Conservation (phyloP, 1,140 invertebrate species). For the Drosophila mauritiana region DNA sequence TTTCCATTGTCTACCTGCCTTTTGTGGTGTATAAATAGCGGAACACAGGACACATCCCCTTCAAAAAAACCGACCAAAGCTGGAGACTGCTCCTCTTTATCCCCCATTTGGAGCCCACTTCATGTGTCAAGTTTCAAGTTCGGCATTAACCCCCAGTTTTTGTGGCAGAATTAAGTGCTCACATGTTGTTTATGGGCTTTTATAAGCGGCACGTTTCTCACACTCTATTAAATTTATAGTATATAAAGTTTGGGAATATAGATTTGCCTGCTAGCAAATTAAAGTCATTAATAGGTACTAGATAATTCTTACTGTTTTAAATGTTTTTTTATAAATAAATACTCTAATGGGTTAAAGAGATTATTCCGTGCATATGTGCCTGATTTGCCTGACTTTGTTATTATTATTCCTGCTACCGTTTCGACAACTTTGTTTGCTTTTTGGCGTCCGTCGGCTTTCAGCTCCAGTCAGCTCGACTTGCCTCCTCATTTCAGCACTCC, state of each 20-base stretch:
- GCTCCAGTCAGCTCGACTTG: conserved; percentile 10
- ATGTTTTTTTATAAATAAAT: too few species aligned
- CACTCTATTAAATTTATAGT: too few species aligned
- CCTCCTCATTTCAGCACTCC: conserved; percentile 18
- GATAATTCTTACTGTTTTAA: too few species aligned
- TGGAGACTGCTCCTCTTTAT: background rate
- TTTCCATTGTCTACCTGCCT: conserved; percentile 3
- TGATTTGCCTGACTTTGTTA: conserved; percentile 13
- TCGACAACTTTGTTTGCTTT: conserved; percentile 41
- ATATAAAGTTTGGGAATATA: too few species aligned
- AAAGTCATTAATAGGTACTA: too few species aligned
- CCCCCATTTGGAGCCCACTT: conserved; percentile 9
- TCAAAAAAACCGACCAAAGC: conserved; percentile 13
- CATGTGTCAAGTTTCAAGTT: conserved; percentile 46
- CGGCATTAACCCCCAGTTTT: conserved; percentile 26
- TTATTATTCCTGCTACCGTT: conserved; percentile 30
- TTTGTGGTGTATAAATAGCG: conserved; percentile 45
- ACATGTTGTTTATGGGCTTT: too few species aligned
- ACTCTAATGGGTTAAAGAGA: conserved; percentile 7
- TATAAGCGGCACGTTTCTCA: too few species aligned
- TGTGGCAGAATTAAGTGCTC: background rate
- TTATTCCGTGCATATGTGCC: background rate
- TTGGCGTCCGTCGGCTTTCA: conserved; percentile 27
- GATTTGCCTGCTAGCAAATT: too few species aligned
- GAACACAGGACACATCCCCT: conserved; percentile 3